Evolutionary conservation across 2,888 invertebrate species (phyloP), one percentile per base, ranked within the genome.

Genomic region (Hyposoter didymator): DNA sequence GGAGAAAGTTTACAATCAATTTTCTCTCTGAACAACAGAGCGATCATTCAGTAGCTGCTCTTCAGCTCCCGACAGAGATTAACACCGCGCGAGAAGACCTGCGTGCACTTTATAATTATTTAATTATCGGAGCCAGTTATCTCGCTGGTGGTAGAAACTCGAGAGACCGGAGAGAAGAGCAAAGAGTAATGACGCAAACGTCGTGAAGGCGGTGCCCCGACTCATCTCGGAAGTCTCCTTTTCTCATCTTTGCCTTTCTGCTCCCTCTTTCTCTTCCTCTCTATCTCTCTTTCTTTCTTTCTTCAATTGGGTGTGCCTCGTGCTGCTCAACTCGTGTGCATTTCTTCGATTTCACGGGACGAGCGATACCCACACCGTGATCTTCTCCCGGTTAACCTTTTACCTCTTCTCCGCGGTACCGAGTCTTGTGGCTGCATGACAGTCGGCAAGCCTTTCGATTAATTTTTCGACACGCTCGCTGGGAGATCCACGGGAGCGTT

Each of bases 311-410:
- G 84, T 79, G 74, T 76, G 82, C 84, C 55, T 59, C 45, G 55
- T 22, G 82, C 83, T 87, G 88, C 84, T 87, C 80, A 87, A 87
- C 87, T 85, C 86, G 86, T 87, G 88, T 87, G 88, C 90, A 89
- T 88, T 88, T 88, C 87, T 88, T 87, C 89, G 90, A 91, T 91
- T 92, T 92, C 91, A 90, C 90, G 90, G 90, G 87, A 86, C 81
- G 84, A 85, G 87, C 84, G 87, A 88, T 75, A 43, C 79, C 45
- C 35, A 35, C 67, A 52, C 66, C 69, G 82, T 47, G 35, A 67
- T 87, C 89, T 88, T 69, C 55, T 70, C 78, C 45, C 89, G 85
- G 72, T 88, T 90, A 90, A 91, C 90, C 90, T 90, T 90, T 90
- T 88, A 90, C 89, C 90, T 89, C 74, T 17, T 55, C 52, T 67